Evolutionary conservation across 2,797 vertebrate genomes (phyloP), one percentile per base, ranked within the genome.

Genomic region (Anguilla anguilla): DNA sequence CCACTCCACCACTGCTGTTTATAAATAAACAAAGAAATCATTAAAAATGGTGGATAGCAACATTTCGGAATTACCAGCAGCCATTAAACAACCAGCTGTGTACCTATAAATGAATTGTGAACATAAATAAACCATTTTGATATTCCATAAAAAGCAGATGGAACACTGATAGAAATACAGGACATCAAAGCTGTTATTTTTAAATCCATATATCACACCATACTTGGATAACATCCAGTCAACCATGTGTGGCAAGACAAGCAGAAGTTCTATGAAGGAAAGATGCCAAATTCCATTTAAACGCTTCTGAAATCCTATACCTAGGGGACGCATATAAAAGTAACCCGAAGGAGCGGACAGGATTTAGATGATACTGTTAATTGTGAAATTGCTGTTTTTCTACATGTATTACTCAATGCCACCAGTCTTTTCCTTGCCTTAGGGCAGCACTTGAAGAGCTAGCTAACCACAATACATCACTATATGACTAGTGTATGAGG

Each of bases 321-420:
- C 94, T 95, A 91, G n/a, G 92, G 95, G 95, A 96, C 95, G 95
- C 95, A 97, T 96, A 96, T 91, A 95, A 96, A 97, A 96, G 93
- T 92, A 92, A 93, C 94, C 84, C 93, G 94, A 93, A 93, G 94
- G 94, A 93, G 93, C 93, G 94, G 92, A 93, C 93, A 92, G 95
- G 95, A 95, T 96, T 95, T 95, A 93, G 92, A 92, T 91, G 91
- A 85, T 88, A 25, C 93, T 88, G 49, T 91, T 88, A 93, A 92
- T 93, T 95, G 94, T 95, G 94, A 95, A 93, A 96, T 94, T 91
- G 93, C 90, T 92, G 92, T 91, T 94, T 94, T 94, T 92, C 90
- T 93, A 94, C 91, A 89, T 90, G 88, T 43, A 93, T 92, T 87
- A 59, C 88, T 82, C 67, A 85, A 77, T 59, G 82, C 64, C 61